A percentile compares a stretch with the other conserved stretches of the same genome.
Evolutionary conservation across 2,888 invertebrate species (phyloP).

Genomic region (Drosophila differens): DNA sequence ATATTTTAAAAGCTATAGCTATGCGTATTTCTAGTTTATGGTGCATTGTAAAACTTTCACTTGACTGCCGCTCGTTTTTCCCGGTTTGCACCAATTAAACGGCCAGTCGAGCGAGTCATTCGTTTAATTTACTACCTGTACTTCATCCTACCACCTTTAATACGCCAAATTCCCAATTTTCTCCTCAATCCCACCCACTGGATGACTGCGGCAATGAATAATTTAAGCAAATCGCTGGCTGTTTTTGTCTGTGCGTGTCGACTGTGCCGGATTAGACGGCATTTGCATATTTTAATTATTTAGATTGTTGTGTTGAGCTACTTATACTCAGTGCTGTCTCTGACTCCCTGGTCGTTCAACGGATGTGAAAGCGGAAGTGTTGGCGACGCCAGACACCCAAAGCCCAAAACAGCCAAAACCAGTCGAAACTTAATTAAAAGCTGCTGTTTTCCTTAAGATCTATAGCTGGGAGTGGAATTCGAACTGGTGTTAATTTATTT

Average conservation of each 20-base stretch:
- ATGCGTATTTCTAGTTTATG: constrained; percentile 29
- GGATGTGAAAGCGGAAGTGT: constrained; percentile 54
- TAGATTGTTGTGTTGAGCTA: constrained; percentile 78
- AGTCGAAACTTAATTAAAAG: constrained; percentile 77
- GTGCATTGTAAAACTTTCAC: constrained; percentile 33
- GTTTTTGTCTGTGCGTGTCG: constrained; percentile 73
- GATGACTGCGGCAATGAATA: constrained; percentile 79
- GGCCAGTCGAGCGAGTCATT: constrained; percentile 69
- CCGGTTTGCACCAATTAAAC: constrained; percentile 57
- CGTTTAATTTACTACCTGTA: constrained; percentile 80
- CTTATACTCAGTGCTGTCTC: constrained; percentile 50
- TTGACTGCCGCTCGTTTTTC: constrained; percentile 15
- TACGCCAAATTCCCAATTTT: not conserved
- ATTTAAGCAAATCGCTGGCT: constrained; percentile 83
- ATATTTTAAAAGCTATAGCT: not conserved
- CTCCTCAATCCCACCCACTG: constrained; percentile 16
- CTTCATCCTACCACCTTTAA: constrained; percentile 14
- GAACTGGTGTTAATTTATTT: constrained; percentile 4
- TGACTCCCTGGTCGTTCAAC: constrained; percentile 14
- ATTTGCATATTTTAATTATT: constrained; percentile 85
- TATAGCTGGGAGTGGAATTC: not conserved
- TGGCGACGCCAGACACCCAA: constrained; percentile 47
- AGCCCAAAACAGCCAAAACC: constrained; percentile 35
- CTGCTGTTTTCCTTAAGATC: constrained; percentile 43
- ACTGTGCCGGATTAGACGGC: constrained; percentile 78